These are phyloP conservation scores for Podilymbus podiceps DNA, from an alignment of 2,113 vertebrate species.

Conservation along the genomic window DNA sequence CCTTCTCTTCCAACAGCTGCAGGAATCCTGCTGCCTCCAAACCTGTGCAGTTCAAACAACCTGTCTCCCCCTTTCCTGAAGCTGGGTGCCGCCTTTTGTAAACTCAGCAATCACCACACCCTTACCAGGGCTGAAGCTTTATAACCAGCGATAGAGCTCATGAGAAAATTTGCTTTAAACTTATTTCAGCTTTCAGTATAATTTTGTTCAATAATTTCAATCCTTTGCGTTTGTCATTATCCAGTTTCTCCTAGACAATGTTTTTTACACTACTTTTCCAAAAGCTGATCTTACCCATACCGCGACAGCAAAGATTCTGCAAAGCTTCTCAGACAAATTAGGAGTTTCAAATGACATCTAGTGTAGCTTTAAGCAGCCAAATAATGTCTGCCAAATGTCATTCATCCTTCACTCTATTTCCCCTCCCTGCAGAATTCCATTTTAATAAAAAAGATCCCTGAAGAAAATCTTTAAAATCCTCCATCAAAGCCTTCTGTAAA, in stretches of 20 bases:
- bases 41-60: neutral
- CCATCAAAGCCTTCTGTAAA: neutral
- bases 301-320: neutral
- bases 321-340: neutral
- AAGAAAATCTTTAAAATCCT: neutral
- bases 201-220: neutral
- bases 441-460: neutral
- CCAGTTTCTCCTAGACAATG: neutral
- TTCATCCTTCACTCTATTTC: neutral
- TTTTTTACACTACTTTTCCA: neutral
- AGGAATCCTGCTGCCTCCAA: neutral
- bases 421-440: neutral
- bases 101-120: neutral
- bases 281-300: neutral
- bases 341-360: neutral
- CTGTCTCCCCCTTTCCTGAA: neutral
- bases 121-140: neutral
- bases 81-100: neutral
- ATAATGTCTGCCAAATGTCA: neutral
- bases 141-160: neutral
- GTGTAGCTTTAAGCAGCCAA: neutral
- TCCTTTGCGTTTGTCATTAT: neutral
- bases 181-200: neutral
- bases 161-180: neutral
- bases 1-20: neutral